Evolutionary conservation across 2,113 vertebrate genomes (phyloP).

Genomic region (Noturus placidus): DNA sequence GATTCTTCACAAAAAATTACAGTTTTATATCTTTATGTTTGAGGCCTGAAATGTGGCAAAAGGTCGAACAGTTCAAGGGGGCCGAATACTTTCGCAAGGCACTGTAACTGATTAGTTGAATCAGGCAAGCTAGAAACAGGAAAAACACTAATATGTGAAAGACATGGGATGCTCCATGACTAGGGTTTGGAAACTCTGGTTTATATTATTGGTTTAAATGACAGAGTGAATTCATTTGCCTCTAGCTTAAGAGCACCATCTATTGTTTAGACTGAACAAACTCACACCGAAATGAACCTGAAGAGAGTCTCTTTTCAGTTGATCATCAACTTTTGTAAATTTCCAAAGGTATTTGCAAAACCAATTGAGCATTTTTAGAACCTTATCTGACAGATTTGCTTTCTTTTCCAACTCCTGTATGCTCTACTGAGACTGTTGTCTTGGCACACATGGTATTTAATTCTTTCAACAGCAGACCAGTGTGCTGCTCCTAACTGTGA

Average conservation of each 20-base stretch:
- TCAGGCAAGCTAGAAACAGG: neutral
- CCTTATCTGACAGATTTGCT: neutral
- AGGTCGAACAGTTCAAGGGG: no score
- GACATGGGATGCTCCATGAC: neutral
- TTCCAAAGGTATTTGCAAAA: neutral
- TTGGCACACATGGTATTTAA: neutral
- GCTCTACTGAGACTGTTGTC: neutral
- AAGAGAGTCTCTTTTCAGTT: neutral
- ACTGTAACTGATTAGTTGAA: neutral
- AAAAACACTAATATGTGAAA: neutral
- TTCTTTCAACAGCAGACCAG: neutral
- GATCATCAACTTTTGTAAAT: neutral
- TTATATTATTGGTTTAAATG: neutral
- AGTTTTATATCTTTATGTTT: no score
- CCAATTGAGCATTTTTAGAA: neutral
- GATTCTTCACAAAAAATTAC: no score
- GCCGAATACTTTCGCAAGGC: no score
- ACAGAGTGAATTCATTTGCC: neutral
- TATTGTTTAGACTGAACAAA: conserved; percentile 47
- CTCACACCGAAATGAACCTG: neutral
- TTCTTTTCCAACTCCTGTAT: neutral
- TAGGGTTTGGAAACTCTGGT: neutral
- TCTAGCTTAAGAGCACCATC: conserved; percentile 56
- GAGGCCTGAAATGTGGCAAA: no score
- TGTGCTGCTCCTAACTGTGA: neutral